These are phyloP conservation scores for Ianthella basta DNA, from an alignment of 37 sponge, comb jelly and placozoan genomes.

Conservation along the genomic window DNA sequence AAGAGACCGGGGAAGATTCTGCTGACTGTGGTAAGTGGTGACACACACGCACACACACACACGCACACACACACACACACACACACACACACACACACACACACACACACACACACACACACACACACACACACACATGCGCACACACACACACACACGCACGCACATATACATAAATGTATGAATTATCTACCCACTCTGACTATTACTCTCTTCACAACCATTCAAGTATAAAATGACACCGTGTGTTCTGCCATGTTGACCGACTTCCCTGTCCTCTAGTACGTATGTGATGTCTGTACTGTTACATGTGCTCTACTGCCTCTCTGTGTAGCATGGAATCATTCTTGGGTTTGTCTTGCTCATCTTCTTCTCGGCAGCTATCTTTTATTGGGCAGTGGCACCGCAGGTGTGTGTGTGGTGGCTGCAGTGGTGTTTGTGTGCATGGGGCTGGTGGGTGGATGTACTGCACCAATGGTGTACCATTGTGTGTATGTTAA, in stretches of 20 bases:
- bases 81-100: conserved; percentile 42
- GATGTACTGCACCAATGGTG: too few species aligned
- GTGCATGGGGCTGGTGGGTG: too few species aligned
- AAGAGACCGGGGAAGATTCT: conserved; percentile 29
- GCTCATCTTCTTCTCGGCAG: conserved; percentile 2
- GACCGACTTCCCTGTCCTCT: too few species aligned
- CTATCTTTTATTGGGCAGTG: background rate
- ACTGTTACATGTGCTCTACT: too few species aligned
- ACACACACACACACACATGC: conserved; percentile 1
- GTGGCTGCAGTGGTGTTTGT: too few species aligned
- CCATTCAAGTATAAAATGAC: too few species aligned
- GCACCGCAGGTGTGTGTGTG: background rate
- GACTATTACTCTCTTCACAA: too few species aligned
- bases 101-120: conserved; percentile 49
- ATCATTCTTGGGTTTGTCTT: conserved; percentile 6
- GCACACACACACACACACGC: background rate
- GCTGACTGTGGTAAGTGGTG: conserved; percentile 1
- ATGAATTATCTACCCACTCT: too few species aligned
- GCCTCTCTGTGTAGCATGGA: conserved; percentile 24
- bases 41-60: conserved; percentile 20
- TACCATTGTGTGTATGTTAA: too few species aligned
- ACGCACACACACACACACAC: conserved; percentile 19
- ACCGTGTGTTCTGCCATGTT: too few species aligned
- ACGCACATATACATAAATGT: too few species aligned
- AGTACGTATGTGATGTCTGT: too few species aligned